Evolutionary conservation across 2,888 invertebrate species (phyloP).

Genomic region (Sminthurinus aureus): DNA sequence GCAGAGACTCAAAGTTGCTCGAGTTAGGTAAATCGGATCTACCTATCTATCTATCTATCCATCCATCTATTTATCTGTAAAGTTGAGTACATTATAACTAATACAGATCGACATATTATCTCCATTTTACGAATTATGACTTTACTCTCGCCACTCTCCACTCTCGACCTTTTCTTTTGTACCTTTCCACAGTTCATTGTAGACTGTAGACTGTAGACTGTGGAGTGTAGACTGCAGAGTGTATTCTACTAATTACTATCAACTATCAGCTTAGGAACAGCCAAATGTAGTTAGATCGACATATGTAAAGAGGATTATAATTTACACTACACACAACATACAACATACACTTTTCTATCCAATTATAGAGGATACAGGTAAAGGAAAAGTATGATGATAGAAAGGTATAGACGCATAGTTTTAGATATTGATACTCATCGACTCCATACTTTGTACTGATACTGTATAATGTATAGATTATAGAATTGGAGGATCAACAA

Average conservation of each 20-base stretch:
- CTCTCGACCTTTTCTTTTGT: too few species aligned
- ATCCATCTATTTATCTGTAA: not conserved
- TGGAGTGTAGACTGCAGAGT: too few species aligned
- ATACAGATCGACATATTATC: conserved; percentile 25
- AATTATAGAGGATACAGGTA: not conserved
- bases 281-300: not conserved
- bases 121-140: conserved; percentile 16
- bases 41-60: too few species aligned
- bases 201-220: too few species aligned
- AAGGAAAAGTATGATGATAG: not conserved
- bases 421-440: too few species aligned
- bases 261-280: not conserved
- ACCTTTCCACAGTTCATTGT: too few species aligned
- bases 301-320: not conserved
- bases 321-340: conserved; percentile 6
- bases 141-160: not conserved
- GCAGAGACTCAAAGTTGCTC: conserved; percentile 8
- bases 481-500: not conserved
- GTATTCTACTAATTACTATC: not conserved
- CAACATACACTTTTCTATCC: not conserved
- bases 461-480: too few species aligned
- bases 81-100: conserved; percentile 27
- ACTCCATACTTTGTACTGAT: not conserved
- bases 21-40: conserved; percentile 23
- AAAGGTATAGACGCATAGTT: not conserved